Base-by-base conservation (phyloP, 2,797 vertebrate genomes). In the Acestrorhynchus altus region DNA sequence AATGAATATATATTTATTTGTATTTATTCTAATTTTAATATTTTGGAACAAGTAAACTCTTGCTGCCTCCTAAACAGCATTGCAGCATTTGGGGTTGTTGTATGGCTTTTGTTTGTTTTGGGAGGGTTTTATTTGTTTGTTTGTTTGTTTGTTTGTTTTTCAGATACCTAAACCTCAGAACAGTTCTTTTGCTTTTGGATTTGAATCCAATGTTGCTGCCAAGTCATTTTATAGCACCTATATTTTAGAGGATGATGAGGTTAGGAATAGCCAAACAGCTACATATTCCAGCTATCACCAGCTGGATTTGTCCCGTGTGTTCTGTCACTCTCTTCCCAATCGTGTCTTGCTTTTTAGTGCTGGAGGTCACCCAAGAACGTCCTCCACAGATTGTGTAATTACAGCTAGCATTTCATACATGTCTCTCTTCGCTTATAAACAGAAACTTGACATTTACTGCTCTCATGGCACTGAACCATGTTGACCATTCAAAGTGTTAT, bases 381-480 rank as follows among this genome's bases (percentile, higher is more conserved):
- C 46, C 63, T 79, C 71, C 52, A 86, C 73, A 59, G 15, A 83
- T 80, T 84, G 80, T 81, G 42, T 83, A 83, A 85, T 84, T 85
- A 84, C 76, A 83, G 77, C 69, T 60, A 84, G 63, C 72, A 75
- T 85, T 56, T 80, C 49, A 70, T 77, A 76, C 35, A 78, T 76
- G 69, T 39, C 46, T 81, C 64, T 73, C 69, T 47, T 76, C 54
- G 72, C 63, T 71, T 87, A 85, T 83, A 87, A 85, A 87, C 79
- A 80, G 83, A 81, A 84, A 82, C 84, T 84, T 86, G 86, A 84
- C 86, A 85, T 87, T 85, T 83, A 71, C 67, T 64, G 24, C 73
- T 79, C 63, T 74, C 61, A 72, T 74, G 74, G 74, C 54, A 65
- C 73, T 47, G 57, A 72, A 84, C 61, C 79, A 81, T 79, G 76